Evolutionary conservation across 2,888 invertebrate species (phyloP).

Genomic region (Xestobium rufovillosum): DNA sequence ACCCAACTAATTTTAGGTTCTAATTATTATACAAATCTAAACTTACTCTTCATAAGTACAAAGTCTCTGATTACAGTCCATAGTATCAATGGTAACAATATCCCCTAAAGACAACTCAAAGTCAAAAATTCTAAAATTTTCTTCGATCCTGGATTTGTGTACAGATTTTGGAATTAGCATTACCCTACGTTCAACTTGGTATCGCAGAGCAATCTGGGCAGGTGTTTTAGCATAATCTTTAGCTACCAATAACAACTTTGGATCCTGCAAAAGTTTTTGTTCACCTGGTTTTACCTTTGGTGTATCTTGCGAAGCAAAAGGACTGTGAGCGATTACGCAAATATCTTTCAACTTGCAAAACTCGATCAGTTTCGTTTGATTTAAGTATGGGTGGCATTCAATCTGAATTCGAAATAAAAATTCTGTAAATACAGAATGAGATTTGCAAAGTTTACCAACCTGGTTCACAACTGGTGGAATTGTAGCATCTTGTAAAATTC

Average conservation of each 20-base stretch:
- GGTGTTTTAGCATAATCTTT: slow-evolving; percentile 42
- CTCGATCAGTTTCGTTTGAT: slow-evolving; percentile 59
- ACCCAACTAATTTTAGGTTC: too few relatives aligned
- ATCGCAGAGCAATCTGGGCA: slow-evolving; percentile 46
- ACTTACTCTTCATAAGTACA: too few relatives aligned
- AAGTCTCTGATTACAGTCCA: slow-evolving; percentile 54
- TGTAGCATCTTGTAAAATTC: slow-evolving; percentile 56
- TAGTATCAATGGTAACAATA: slow-evolving; percentile 21
- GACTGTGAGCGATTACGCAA: slow-evolving; percentile 72
- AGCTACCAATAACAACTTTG: slow-evolving; percentile 42
- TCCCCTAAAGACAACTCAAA: slow-evolving; percentile 50
- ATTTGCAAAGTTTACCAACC: slow-evolving; percentile 41
- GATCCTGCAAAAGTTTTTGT: slow-evolving; percentile 49
- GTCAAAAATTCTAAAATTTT: slow-evolving; percentile 57
- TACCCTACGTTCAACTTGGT: slow-evolving; percentile 51
- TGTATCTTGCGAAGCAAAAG: slow-evolving; percentile 76
- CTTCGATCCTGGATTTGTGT: slow-evolving; percentile 48
- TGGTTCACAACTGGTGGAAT: slow-evolving; percentile 63
- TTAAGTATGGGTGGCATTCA: slow-evolving; percentile 76
- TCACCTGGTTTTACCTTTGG: slow-evolving; percentile 75
- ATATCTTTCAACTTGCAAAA: slow-evolving; percentile 62
- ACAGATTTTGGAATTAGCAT: slow-evolving; percentile 60
- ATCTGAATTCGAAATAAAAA: too few relatives aligned
- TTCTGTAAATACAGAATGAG: too few relatives aligned
- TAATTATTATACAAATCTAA: too few relatives aligned